Conservation (phyloP, 1,140 invertebrate genomes). For the Drosophila subpulchrella region DNA sequence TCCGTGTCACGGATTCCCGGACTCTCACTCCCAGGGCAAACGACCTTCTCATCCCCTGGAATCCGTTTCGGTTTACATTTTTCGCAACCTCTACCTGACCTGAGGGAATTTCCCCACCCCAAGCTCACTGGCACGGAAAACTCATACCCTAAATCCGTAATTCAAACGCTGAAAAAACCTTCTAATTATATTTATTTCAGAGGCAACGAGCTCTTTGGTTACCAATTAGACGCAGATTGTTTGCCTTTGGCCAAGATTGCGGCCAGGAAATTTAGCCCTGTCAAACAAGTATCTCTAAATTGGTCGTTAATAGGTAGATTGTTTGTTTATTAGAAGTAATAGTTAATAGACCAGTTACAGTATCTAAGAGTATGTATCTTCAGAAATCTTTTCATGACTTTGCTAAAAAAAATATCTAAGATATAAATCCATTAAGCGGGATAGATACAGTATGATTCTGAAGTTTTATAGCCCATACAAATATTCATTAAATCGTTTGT, state of each 20-base stretch:
- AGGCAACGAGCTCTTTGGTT: slow-evolving; percentile 52
- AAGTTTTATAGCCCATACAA: no score
- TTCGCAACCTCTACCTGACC: slow-evolving; percentile 59
- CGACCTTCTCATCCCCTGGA: slow-evolving; percentile 35
- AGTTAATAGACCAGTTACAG: not conserved
- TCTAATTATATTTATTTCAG: slow-evolving; percentile 42
- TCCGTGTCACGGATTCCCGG: slow-evolving; percentile 36
- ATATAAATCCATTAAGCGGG: not conserved
- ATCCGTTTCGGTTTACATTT: slow-evolving; percentile 37
- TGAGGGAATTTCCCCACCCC: slow-evolving; percentile 11
- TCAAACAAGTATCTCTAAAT: not conserved
- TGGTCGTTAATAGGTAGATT: not conserved
- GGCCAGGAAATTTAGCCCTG: not conserved
- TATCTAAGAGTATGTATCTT: no score
- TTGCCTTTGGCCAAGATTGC: slow-evolving; percentile 14
- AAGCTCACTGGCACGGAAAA: slow-evolving; percentile 45
- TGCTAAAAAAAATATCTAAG: not conserved
- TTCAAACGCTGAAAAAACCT: slow-evolving; percentile 38
- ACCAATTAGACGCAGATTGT: slow-evolving; percentile 64
- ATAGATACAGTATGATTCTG: no score
- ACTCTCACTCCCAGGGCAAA: slow-evolving; percentile 16
- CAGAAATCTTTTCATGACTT: no score
- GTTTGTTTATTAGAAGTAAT: not conserved
- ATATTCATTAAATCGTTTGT: no score
- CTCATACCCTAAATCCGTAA: slow-evolving; percentile 20